Evolutionary conservation across 2,888 invertebrate genomes (phyloP), one percentile per base, ranked within the genome.

Genomic region (Agrotis ipsilon): DNA sequence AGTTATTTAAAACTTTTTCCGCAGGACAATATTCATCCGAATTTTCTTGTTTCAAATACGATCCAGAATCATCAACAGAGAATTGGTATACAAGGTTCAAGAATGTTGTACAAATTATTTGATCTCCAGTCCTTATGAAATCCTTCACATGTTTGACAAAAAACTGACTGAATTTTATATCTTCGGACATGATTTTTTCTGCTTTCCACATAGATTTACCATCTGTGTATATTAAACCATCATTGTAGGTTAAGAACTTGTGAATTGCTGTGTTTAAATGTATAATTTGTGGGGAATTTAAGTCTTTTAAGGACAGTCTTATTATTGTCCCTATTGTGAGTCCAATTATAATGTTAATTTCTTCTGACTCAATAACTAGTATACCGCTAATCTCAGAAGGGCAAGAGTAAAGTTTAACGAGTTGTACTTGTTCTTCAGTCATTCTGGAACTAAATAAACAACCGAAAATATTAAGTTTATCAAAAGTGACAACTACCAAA

Each of bases 71-170:
- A 65, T 92, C 88, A 43, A 92, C 57, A 2, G 84, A 68, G 70
- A 95, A 90, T 74, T 83, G 85, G 75, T 95, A 94, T 51, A 94
- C 83, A 19, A 92, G 74, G 68, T 94, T 90, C 13, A 83, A 84
- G 68, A 86, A 96, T 70, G 95, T 93, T 3, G 93, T 92, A 76
- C 94, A 94, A 24, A 96, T 82, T 9, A 96, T 80, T 82, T 88
- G 83, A 64, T 93, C 89, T 16, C 85, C 89, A 57, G 87, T 81
- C 57, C 78, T 86, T 18, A 88, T 70, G 62, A 96, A 92, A 71
- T 96, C 94, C 72, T 93, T 93, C 0, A 92, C 86, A 64, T 92
- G 86, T 69, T 83, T 91, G 0, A 94, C 77, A 83, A 91, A 91
- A 14, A 92, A 85, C 71, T 93, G 89, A 13, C 78, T 84, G 24